Evolutionary conservation across 1,140 invertebrate genomes (phyloP).

Genomic region (Pogonomyrmex barbatus): DNA sequence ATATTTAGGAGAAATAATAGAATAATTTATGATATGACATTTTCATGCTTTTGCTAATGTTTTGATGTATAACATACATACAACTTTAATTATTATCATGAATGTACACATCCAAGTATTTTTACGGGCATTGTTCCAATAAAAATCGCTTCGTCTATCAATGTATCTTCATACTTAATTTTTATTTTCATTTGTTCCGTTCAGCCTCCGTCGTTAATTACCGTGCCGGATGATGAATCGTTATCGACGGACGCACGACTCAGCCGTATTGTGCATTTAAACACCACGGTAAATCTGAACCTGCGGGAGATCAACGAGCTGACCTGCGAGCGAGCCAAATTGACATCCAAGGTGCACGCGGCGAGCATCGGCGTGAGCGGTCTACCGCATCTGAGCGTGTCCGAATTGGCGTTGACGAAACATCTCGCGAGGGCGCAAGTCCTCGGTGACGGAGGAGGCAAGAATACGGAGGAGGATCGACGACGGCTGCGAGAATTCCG

Average conservation of each 20-base stretch:
- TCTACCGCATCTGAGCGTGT: conserved; percentile 78
- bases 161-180: background rate
- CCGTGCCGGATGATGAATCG: background rate
- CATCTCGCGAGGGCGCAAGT: conserved; percentile 2
- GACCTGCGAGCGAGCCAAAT: conserved; percentile 74
- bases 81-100: too few species aligned
- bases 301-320: conserved; percentile 81
- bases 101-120: too few species aligned
- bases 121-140: background rate
- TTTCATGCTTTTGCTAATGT: too few species aligned
- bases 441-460: background rate
- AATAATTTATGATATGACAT: too few species aligned
- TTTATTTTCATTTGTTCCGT: background rate
- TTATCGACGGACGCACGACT: conserved; percentile 62
- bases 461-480: conserved; percentile 35
- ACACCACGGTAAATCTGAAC: conserved; percentile 80
- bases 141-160: background rate
- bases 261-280: conserved; percentile 73
- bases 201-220: background rate
- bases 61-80: too few species aligned
- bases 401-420: conserved; percentile 79
- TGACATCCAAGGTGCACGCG: conserved; percentile 76
- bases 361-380: conserved; percentile 72
- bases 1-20: too few species aligned
- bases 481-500: conserved; percentile 71